Evolutionary conservation across 2,888 invertebrate genomes (phyloP).

Genomic region (Epistrophella euchroma): DNA sequence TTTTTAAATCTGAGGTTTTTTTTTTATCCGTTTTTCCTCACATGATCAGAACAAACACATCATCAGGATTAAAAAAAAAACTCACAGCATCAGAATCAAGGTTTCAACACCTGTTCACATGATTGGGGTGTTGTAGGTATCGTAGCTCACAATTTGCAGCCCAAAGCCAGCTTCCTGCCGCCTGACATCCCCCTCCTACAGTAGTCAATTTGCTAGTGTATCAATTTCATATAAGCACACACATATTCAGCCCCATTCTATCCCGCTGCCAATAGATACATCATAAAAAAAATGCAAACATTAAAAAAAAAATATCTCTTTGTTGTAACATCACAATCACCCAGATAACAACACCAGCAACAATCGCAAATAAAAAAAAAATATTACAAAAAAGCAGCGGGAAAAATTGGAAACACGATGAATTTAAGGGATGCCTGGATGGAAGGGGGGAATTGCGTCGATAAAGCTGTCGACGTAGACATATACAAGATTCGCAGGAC

Average conservation of each 20-base stretch:
- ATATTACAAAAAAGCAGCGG: conserved; percentile 32
- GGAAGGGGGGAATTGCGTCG: conserved; percentile 56
- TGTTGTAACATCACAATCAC: conserved; percentile 73
- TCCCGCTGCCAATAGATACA: conserved; percentile 45
- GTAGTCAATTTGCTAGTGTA: conserved; percentile 22
- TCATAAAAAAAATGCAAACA: conserved; percentile 51
- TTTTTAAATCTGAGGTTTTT: neutral
- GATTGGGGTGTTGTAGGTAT: neutral
- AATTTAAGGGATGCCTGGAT: conserved; percentile 65
- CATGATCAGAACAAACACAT: neutral
- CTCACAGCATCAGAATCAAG: conserved; percentile 23
- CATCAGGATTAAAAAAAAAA: neutral
- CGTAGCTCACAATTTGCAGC: neutral
- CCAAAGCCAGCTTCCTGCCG: conserved; percentile 2
- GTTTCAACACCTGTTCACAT: conserved; percentile 70
- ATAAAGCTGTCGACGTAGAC: conserved; percentile 70
- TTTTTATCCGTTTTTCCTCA: conserved; percentile 1
- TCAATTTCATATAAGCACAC: conserved; percentile 48
- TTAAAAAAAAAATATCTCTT: conserved; percentile 65
- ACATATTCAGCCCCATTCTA: neutral
- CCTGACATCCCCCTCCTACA: conserved; percentile 12
- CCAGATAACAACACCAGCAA: conserved; percentile 74
- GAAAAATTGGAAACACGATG: conserved; percentile 45
- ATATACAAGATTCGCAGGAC: conserved; percentile 60
- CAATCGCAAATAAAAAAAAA: conserved; percentile 55